These are phyloP conservation scores for Drosophila sp. DNA, from an alignment of 1,140 invertebrate genomes.

Conservation along the genomic window DNA sequence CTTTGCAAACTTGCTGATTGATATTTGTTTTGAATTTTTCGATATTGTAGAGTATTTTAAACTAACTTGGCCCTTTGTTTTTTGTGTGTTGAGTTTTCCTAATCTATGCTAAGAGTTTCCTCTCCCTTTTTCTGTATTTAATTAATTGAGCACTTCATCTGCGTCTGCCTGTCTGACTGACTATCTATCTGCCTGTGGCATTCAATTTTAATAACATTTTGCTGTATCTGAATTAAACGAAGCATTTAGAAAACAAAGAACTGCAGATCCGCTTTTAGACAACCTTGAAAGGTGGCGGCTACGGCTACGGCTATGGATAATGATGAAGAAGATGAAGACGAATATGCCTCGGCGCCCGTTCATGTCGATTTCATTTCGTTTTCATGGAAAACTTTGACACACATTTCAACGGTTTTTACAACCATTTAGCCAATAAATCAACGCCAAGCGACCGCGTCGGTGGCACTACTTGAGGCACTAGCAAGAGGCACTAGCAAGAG, in stretches of 20 bases:
- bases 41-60: background rate
- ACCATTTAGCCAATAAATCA: conserved; percentile 80
- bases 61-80: background rate
- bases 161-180: conserved; percentile 34
- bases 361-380: conserved; percentile 80
- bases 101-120: conserved; percentile 11
- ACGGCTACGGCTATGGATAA: background rate
- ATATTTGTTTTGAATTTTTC: too few species aligned
- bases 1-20: too few species aligned
- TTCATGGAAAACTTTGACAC: conserved; percentile 81
- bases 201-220: conserved; percentile 69
- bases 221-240: conserved; percentile 62
- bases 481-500: background rate
- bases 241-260: conserved; percentile 72
- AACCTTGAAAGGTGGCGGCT: conserved; percentile 63
- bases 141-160: conserved; percentile 18
- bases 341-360: conserved; percentile 52
- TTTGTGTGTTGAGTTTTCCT: background rate
- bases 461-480: background rate
- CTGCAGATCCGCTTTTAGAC: conserved; percentile 69
- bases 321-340: conserved; percentile 9
- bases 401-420: conserved; percentile 82
- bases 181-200: conserved; percentile 28
- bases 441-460: conserved; percentile 43
- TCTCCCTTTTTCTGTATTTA: conserved; percentile 4